Base-by-base conservation (phyloP, 1,140 invertebrate genomes). In the Trachymyrmex septentrionalis region DNA sequence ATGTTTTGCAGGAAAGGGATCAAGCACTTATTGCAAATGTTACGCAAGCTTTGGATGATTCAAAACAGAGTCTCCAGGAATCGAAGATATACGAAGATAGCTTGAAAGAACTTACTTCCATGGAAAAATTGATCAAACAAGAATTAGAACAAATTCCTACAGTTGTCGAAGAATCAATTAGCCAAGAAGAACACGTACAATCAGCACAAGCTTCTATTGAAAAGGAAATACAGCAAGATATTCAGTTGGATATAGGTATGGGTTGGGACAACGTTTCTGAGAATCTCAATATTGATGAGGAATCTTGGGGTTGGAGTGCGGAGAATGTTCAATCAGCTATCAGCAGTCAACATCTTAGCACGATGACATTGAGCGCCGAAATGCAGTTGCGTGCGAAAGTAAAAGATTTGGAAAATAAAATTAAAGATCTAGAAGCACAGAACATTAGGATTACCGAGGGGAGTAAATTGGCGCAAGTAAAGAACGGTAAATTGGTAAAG, bases 401-500 rank as follows among this genome's bases (percentile, higher is more conserved):
- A 38, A 93, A 93, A 16, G 92, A 95, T 30, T 92, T 96, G 12
- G 92, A 96, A 84, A 95, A 96, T 27, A 93, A 93, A 63, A 94
- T 97, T 1, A 93, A 93, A 48, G 95, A 96, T 21, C 69, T 97
- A 2, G 95, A 96, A 88, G 75, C 92, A 0, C 96, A 97, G 69
- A 95, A 95, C 44, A 89, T 94, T 2, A 93, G 92, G 21, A 87
- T 96, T 6, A 92, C 95, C n/a, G 95, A 96, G 30, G 97, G 97
- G 66, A 94, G 97, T 9, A 95, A 96, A 84, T 93, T 95, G 5
- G 93, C 95, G 44, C 97, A 97, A 91, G 90, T 96, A 1, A 97
- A 97, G 89, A 96, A 96, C 34, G 95, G 95, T 9, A 98, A 97
- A 95, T 95, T 97, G 19, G 94, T 98, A 85, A 97, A 97, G 90